Evolutionary conservation across 2,113 vertebrate species (phyloP).

Genomic region (Dolichallabes microphthalmus): DNA sequence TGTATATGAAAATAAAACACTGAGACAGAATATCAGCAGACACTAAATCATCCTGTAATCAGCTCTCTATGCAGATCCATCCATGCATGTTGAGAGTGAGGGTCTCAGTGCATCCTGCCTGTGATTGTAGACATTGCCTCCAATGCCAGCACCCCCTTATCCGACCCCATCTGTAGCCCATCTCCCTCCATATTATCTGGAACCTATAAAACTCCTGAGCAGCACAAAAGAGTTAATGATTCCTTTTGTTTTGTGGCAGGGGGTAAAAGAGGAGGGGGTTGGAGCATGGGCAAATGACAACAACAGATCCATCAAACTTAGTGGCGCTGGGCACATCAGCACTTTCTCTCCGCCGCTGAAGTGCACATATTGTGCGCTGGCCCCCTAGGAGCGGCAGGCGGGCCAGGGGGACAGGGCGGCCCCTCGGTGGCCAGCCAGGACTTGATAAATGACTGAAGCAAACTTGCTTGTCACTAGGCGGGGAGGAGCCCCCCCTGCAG

Average conservation of each 20-base stretch:
- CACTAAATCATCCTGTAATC: conserved; percentile 74
- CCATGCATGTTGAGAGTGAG: conserved; percentile 56
- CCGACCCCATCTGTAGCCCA: conserved; percentile 75
- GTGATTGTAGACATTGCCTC: conserved; percentile 45
- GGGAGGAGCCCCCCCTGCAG: conserved; percentile 63
- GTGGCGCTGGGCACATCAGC: conserved; percentile 78
- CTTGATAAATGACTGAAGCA: conserved; percentile 80
- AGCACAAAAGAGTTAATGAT: conserved; percentile 82
- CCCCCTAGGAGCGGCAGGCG: conserved; percentile 61
- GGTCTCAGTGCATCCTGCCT: conserved; percentile 51
- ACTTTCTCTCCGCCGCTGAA: conserved; percentile 72
- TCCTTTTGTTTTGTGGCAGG: conserved; percentile 75
- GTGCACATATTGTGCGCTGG: conserved; percentile 64
- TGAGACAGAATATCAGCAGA: conserved; percentile 50
- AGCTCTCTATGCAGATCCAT: conserved; percentile 59
- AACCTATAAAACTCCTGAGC: conserved; percentile 78
- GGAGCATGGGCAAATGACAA: conserved; percentile 67
- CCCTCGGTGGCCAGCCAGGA: conserved; percentile 72
- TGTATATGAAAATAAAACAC: conserved; percentile 31
- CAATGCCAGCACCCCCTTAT: conserved; percentile 59
- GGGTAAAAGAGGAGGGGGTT: conserved; percentile 28
- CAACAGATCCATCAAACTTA: conserved; percentile 83
- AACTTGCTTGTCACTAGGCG: conserved; percentile 70
- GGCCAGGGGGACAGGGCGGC: conserved; percentile 60
- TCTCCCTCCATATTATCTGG: conserved; percentile 76